Base-by-base conservation (phyloP, 1,140 invertebrate genomes). In the Drosophila prosaltans region DNA sequence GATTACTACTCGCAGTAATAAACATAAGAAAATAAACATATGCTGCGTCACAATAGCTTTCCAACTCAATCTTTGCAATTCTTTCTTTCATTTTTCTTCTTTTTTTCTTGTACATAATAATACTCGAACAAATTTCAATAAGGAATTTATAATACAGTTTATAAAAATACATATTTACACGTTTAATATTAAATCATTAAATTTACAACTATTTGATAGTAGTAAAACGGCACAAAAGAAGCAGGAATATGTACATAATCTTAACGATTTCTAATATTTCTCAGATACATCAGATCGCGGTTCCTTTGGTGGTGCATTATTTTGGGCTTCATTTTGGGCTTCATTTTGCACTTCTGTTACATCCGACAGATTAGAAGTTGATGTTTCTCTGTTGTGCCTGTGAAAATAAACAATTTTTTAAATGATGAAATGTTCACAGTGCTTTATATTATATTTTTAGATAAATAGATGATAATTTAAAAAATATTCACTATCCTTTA, bases 281-380 rank as follows among this genome's bases (percentile, higher is more conserved):
- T 58, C 55, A 36, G 48, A 43, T 7, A 45, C 40, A 8, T 48
- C 73, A 3, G 45, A 40, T 21, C 66, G 28, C 51, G 11, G 28
- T 26, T 32, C 54, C 4, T 57, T 59, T 40, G 32, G 4, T 3
- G 57, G 10, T 59, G 57, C 24, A 24, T 26, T 21, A 9, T 3
- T 51, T 51, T 26, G 48, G 32, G 32, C 24, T 9, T 26, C 45
- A 9, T 3, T 51, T 51, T 26, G 48, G 32, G 32, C 43, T 69
- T 78, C 68, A 45, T 78, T 86, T 11, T 55, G 61, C 3, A 28
- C 67, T 3, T 48, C 72, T 9, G 80, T 80, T 7, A 64, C 68
- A 10, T 54, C 73, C 8, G 82, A 76, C 21, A 89, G 59, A 57
- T 88, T 68, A 11, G 83, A 74, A 26, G 16, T 72, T 9, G 83